Evolutionary conservation across 2,797 vertebrate species (phyloP).

Genomic region (Picus viridis): DNA sequence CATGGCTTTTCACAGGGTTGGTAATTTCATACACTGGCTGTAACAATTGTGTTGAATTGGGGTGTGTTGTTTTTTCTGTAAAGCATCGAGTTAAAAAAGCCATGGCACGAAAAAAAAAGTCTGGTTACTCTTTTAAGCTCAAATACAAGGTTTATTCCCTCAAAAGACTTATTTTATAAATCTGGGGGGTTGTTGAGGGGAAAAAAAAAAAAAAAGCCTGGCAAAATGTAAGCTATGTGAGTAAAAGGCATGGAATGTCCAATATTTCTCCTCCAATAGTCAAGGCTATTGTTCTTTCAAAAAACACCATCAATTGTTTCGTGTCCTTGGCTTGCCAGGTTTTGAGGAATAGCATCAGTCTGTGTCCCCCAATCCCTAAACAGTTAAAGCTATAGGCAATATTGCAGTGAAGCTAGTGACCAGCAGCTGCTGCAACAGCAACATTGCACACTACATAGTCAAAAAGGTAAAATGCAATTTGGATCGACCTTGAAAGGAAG

Average conservation of each 20-base stretch:
- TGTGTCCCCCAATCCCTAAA: conserved; percentile 55
- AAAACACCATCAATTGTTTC: conserved; percentile 67
- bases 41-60: not conserved
- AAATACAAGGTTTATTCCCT: conserved; percentile 34
- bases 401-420: conserved; percentile 53
- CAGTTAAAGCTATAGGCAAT: conserved; percentile 73
- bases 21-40: not conserved
- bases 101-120: not conserved
- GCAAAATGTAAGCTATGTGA: conserved; percentile 70
- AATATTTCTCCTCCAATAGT: conserved; percentile 69
- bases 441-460: conserved; percentile 76
- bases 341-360: conserved; percentile 70
- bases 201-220: conserved; percentile 18
- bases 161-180: conserved; percentile 25
- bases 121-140: conserved; percentile 18
- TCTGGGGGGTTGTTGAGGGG: not conserved
- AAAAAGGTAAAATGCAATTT: conserved; percentile 86
- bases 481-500: conserved; percentile 88
- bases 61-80: conserved; percentile 6
- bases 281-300: conserved; percentile 73
- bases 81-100: conserved; percentile 1
- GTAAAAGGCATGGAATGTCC: conserved; percentile 75
- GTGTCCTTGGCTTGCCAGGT: conserved; percentile 73
- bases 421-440: conserved; percentile 68
- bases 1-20: not conserved